Evolutionary conservation across 2,113 vertebrate genomes (phyloP).

Genomic region (Grantiella picta): DNA sequence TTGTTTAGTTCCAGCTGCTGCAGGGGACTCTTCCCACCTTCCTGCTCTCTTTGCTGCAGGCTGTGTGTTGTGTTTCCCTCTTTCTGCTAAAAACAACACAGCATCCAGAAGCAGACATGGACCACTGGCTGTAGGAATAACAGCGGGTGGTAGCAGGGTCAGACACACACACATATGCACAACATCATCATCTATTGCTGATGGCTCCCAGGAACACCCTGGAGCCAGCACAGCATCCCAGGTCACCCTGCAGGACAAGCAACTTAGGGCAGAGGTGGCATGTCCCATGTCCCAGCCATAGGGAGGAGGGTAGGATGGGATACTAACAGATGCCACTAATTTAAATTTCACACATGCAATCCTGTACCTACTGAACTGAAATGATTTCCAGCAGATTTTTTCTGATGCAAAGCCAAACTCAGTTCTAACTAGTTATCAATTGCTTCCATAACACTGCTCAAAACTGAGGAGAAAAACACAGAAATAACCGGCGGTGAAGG

Average conservation of each 20-base stretch:
- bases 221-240: not conserved
- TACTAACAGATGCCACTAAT: not conserved
- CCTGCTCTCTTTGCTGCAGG: not conserved
- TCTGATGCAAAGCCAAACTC: not conserved
- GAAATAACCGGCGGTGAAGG: not conserved
- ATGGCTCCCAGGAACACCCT: not conserved
- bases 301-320: not conserved
- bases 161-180: accelerated
- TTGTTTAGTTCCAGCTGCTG: not conserved
- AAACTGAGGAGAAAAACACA: not conserved
- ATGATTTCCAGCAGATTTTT: slow-evolving; percentile 2
- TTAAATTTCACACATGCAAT: not conserved
- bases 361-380: not conserved
- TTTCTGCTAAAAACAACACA: not conserved
- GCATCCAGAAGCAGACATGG: accelerated
- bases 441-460: not conserved
- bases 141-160: accelerated
- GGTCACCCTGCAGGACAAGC: not conserved
- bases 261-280: not conserved
- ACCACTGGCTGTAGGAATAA: not conserved
- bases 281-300: not conserved
- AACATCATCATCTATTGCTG: not conserved
- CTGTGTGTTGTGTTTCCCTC: not conserved
- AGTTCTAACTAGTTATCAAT: not conserved
- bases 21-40: not conserved